These are phyloP conservation scores for Xylota sylvarum DNA, from an alignment of 2,888 invertebrate species.

Conservation along the genomic window DNA sequence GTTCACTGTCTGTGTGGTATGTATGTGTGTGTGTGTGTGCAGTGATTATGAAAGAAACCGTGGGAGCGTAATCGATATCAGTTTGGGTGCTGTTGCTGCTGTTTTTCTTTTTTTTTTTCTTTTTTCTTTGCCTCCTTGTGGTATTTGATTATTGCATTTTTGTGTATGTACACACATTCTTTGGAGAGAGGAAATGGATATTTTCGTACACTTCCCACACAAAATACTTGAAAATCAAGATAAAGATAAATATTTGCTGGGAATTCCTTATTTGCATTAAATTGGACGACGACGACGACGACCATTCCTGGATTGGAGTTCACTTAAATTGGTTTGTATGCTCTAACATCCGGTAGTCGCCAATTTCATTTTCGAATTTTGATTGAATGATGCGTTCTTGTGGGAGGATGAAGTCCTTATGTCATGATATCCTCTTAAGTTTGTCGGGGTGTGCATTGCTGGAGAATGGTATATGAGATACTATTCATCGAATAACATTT, in stretches of 20 bases:
- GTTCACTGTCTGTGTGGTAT: slow-evolving; percentile 3
- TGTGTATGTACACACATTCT: slow-evolving; percentile 34
- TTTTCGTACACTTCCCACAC: slow-evolving; percentile 60
- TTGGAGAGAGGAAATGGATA: slow-evolving; percentile 23
- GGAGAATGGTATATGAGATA: too few relatives aligned
- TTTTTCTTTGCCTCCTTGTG: slow-evolving; percentile 25
- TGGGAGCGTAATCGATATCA: slow-evolving; percentile 78
- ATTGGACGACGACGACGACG: too few relatives aligned
- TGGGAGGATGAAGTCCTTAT: not conserved
- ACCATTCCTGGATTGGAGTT: not conserved
- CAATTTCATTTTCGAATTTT: not conserved
- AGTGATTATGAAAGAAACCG: slow-evolving; percentile 70
- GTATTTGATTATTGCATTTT: slow-evolving; percentile 64
- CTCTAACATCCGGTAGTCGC: slow-evolving; percentile 21
- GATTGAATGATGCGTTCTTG: not conserved
- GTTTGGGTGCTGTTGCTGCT: slow-evolving; percentile 53
- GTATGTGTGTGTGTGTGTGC: slow-evolving; percentile 8
- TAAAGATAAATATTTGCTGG: slow-evolving; percentile 61
- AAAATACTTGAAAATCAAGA: slow-evolving; percentile 27
- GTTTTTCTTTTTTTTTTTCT: slow-evolving; percentile 6
- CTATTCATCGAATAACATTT: too few relatives aligned
- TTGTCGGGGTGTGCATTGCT: too few relatives aligned
- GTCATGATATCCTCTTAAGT: too few relatives aligned
- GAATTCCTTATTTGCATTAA: slow-evolving; percentile 52
- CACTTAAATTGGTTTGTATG: not conserved